Evolutionary conservation across 2,888 invertebrate genomes (phyloP), one percentile per base, ranked within the genome.

Genomic region (Chymomyza procnemis): DNA sequence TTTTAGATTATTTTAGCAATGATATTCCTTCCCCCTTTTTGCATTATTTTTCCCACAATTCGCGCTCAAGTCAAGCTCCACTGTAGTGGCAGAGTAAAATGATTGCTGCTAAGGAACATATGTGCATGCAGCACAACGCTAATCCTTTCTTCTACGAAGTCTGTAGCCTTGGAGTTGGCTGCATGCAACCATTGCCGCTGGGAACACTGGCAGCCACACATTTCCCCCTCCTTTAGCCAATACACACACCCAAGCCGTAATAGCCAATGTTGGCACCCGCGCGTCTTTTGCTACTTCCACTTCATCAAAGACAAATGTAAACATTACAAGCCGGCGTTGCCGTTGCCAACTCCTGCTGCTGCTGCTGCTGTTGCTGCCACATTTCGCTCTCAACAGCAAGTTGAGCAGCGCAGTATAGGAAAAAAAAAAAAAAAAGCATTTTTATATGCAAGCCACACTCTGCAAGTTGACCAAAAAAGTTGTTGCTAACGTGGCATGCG

Each of bases 401-500:
- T n/a, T n/a, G 9, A 12, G 34, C 34, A 41, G 34, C 1, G 34
- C 34, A 12, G 34, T 41, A 41, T 12, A 41, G 21, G 64, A 54
- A 62, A 63, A 63, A 56, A 63, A 52, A 54, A 26, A 26, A 26
- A 26, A 26, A 26, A 26, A 4, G n/a, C n/a, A n/a, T n/a, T 62
- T 19, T 63, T 21, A 21, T 61, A 61, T 66, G 61, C 58, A 73
- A 64, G 66, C 73, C 61, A 61, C 61, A 61, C 26, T 47, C 68
- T 73, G 54, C 8, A 54, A 52, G 67, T 59, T 66, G 75, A 78
- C 71, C 71, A 70, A 81, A 87, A 89, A 88, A 80, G 88, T 88
- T 88, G 88, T 88, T 88, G 88, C 88, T 88, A 88, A 88, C 88
- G 87, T 80, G 85, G 87, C 81, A 78, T 84, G 79, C 71, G 69